Percentiles rank a stretch among this genome's conserved stretches.
These are phyloP conservation scores for Procambarus clarkii DNA, from an alignment of 1,140 invertebrate genomes.

Conservation along the genomic window DNA sequence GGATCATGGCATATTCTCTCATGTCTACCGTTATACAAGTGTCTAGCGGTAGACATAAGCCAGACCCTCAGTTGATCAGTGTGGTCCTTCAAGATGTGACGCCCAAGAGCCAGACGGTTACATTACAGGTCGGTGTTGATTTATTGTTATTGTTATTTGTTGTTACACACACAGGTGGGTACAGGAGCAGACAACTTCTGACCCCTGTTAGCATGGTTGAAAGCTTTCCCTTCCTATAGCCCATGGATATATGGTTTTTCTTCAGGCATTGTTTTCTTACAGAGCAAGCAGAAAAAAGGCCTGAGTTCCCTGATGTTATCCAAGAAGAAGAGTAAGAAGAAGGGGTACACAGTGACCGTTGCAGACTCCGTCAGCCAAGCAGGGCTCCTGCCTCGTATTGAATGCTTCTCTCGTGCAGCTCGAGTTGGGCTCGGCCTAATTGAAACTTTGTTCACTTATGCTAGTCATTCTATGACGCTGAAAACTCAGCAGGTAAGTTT, in stretches of 20 bases:
- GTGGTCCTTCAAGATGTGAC: conserved; percentile 7
- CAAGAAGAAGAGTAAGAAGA: conserved; percentile 26
- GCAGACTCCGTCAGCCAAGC: not conserved
- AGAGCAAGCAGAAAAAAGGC: conserved; percentile 10
- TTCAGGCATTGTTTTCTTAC: not conserved
- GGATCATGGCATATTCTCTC: conserved; percentile 17
- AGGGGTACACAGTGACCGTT: conserved; percentile 7
- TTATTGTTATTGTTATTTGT: no score
- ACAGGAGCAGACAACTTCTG: no score
- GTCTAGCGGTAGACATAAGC: conserved; percentile 11
- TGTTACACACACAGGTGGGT: no score
- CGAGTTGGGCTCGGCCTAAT: conserved; percentile 10
- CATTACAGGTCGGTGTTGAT: conserved; percentile 20
- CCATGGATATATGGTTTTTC: not conserved
- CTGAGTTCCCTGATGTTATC: not conserved
- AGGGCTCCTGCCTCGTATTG: not conserved
- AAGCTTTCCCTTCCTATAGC: no score
- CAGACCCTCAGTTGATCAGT: not conserved
- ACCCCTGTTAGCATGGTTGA: no score
- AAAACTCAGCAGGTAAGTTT: conserved; percentile 17
- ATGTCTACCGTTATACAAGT: conserved; percentile 2
- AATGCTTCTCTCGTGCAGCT: conserved; percentile 5
- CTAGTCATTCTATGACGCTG: conserved; percentile 14
- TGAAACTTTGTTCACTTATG: conserved; percentile 25
- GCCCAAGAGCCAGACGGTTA: conserved; percentile 6